These are phyloP conservation scores for Cyclargus thomasi DNA, from an alignment of 1,140 invertebrate species.

Conservation along the genomic window DNA sequence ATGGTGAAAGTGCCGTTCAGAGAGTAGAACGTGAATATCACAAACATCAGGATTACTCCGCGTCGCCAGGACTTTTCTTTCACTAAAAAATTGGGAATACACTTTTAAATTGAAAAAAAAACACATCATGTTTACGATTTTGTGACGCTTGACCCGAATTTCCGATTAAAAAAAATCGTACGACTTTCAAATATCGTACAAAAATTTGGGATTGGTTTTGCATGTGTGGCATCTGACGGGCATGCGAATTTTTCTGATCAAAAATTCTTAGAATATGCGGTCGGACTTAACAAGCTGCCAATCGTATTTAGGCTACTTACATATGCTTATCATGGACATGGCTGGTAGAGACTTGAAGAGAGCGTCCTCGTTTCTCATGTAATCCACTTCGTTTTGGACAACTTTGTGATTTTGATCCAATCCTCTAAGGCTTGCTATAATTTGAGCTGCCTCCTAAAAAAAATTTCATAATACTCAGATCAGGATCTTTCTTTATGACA, in stretches of 20 bases:
- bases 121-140: no score
- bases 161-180: no score
- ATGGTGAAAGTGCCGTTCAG: slow-evolving; percentile 32
- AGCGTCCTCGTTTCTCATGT: slow-evolving; percentile 25
- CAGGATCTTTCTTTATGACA: background rate
- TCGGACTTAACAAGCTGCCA: no score
- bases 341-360: slow-evolving; percentile 25
- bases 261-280: no score
- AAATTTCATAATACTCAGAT: background rate
- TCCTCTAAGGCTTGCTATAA: slow-evolving; percentile 24
- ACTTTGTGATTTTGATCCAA: slow-evolving; percentile 25
- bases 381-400: slow-evolving; percentile 25
- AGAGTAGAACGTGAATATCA: slow-evolving; percentile 29
- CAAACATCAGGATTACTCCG: slow-evolving; percentile 30
- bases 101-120: no score
- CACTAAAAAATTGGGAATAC: no score
- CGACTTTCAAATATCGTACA: no score
- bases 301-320: no score
- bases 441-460: slow-evolving; percentile 27
- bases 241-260: no score
- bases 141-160: no score
- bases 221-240: no score
- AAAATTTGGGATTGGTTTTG: no score
- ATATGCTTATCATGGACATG: slow-evolving; percentile 22
- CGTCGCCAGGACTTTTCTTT: slow-evolving; percentile 33